A percentile compares a stretch with the other conserved stretches of the same genome.
These are phyloP conservation scores for Lysandra bellargus DNA, from an alignment of 2,888 invertebrate species.

Conservation along the genomic window DNA sequence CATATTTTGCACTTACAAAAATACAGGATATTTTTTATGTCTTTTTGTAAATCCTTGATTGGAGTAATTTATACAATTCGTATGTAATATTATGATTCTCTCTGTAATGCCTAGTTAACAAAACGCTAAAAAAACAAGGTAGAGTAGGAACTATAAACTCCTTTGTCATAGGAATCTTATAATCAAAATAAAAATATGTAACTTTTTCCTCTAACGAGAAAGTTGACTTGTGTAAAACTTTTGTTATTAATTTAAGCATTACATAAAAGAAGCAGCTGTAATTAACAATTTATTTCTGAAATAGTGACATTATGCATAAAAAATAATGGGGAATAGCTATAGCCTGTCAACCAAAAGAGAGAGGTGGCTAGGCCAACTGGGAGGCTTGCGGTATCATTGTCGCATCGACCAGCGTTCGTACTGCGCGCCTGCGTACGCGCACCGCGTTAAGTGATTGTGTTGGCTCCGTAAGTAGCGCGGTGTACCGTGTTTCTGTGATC, in stretches of 20 bases:
- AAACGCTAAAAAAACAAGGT: no score
- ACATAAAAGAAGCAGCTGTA: neutral
- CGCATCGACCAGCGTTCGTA: constrained; percentile 71
- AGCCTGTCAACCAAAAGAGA: constrained; percentile 71
- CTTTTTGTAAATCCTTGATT: no score
- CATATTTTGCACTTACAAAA: no score
- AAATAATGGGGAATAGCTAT: constrained; percentile 35
- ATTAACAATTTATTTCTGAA: neutral
- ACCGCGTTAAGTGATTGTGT: constrained; percentile 45
- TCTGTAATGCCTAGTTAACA: no score
- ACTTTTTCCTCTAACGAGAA: neutral
- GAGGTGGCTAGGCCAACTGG: constrained; percentile 73
- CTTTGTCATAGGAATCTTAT: no score
- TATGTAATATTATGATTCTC: no score
- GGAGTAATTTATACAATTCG: no score
- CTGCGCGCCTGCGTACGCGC: constrained; percentile 70
- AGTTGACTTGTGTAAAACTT: no score
- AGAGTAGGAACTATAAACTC: no score
- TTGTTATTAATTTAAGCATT: neutral
- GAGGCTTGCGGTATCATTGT: constrained; percentile 68
- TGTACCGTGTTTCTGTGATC: constrained; percentile 45
- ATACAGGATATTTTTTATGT: no score
- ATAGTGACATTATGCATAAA: neutral
- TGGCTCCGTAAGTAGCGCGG: constrained; percentile 51
- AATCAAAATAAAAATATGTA: no score